Base-by-base conservation (phyloP, 2,888 invertebrate species). In the Pollenia angustigena region DNA sequence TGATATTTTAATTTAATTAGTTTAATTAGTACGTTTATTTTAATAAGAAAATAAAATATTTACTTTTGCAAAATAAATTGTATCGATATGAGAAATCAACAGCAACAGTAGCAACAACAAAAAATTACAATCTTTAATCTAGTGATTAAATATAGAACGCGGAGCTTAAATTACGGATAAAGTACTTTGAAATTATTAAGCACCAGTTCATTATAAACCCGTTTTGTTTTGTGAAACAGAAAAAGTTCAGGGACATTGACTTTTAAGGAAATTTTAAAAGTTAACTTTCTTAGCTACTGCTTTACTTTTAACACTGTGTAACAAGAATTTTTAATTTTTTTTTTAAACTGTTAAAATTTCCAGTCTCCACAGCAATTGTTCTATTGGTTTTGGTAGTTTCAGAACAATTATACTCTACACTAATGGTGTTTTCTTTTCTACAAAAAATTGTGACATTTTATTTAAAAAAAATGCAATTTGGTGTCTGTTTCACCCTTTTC, bases 1-100 rank as follows among this genome's bases (percentile, higher is more conserved):
- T 48, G 12, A 23, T 54, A 23, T 46, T 32, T 32, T n/a, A n/a
- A n/a, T n/a, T n/a, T n/a, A n/a, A n/a, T n/a, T n/a, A n/a, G 4
- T 62, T 7, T 46, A 66, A 78, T 78, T 78, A 78, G 32, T 14
- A 78, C 46, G 8, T 16, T 56, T 46, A 23, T 12, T 54, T 68
- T 16, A 78, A 66, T 76, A 1, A 32, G n/a, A 32, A 23, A 66
- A 44, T 40, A 56, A 32, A 66, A 64, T 52, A 76, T 66, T 76
- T 44, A 11, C 11, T 44, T 66, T n/a, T 4, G 44, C 52, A 62
- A 14, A 18, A 54, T 40, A 40, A 32, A 12, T 1, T 56, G 9
- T 48, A 56, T 23, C n/a, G 56, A 48, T 66, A 78, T n/a, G 0
- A 12, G 32, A 66, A 18, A 52, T 54, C 3, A 75, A 64, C 23